Percentiles rank a stretch among this genome's conserved stretches.
phyloP scores from a whole-genome alignment of 2,797 vertebrate genomes.

The Rhincodon typus region DNA sequence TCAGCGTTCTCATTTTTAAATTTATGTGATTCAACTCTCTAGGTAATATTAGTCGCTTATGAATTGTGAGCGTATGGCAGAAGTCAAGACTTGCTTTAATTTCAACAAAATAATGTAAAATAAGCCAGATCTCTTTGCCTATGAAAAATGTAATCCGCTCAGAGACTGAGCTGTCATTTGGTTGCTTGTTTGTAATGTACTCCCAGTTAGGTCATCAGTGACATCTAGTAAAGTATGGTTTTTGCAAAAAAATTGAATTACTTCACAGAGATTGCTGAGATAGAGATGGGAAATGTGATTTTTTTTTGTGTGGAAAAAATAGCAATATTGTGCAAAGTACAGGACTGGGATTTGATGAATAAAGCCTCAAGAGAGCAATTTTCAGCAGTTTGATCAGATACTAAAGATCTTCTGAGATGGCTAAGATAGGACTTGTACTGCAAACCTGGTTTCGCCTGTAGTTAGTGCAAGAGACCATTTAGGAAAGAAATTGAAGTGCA shows the following conservation, averaged over 20 bases:
- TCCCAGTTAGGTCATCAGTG: background rate
- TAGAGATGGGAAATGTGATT: background rate
- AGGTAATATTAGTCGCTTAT: background rate
- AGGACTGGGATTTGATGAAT: background rate
- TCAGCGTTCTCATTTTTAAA: background rate
- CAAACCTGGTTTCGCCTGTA: background rate
- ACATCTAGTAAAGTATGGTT: background rate
- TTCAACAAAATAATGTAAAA: background rate
- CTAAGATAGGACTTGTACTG: background rate
- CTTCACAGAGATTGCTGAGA: background rate
- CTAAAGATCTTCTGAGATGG: background rate
- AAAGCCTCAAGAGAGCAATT: background rate
- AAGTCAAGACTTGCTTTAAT: background rate
- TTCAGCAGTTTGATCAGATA: background rate
- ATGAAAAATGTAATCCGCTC: background rate
- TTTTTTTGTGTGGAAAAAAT: background rate
- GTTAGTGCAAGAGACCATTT: background rate
- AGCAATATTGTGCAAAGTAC: background rate
- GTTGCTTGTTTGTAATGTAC: background rate
- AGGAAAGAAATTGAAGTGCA: background rate
- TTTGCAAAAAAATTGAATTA: background rate
- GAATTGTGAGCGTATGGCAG: background rate
- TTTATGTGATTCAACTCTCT: background rate
- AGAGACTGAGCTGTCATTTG: background rate
- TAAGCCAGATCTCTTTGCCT: background rate